Percentiles rank a stretch among this genome's conserved stretches.
phyloP scores from a whole-genome alignment of 2,797 vertebrate species.

The Danio jaintianensis region DNA sequence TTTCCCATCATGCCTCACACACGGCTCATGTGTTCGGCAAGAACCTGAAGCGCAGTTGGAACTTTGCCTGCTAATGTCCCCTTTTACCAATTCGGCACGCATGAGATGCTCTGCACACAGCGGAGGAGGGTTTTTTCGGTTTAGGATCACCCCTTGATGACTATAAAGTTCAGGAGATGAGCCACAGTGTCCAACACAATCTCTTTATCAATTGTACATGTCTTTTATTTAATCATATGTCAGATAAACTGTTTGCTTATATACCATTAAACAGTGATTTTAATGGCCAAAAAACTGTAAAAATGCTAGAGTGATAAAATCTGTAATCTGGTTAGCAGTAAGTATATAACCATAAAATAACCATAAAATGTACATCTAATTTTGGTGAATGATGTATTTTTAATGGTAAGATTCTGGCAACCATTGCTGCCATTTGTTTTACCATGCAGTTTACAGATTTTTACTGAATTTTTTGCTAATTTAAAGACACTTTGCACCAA shows the following conservation, averaged over 20 bases:
- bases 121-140: background rate
- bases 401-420: too few relatives aligned
- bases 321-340: too few relatives aligned
- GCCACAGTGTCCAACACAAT: background rate
- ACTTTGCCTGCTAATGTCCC: slow-evolving; percentile 21
- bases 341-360: too few relatives aligned
- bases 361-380: too few relatives aligned
- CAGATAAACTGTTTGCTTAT: background rate
- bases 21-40: slow-evolving; percentile 33
- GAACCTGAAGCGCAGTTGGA: slow-evolving; percentile 21
- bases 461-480: too few relatives aligned
- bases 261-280: background rate
- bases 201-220: background rate
- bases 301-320: too few relatives aligned
- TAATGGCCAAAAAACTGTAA: too few relatives aligned
- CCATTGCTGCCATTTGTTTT: too few relatives aligned
- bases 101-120: background rate
- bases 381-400: too few relatives aligned
- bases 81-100: background rate
- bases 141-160: background rate
- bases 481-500: too few relatives aligned
- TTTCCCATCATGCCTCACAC: slow-evolving; percentile 38
- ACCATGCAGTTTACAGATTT: too few relatives aligned
- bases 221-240: too few relatives aligned
- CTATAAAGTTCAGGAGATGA: background rate